Base-by-base conservation (phyloP, 2,888 invertebrate genomes). In the Tineola bisselliella region DNA sequence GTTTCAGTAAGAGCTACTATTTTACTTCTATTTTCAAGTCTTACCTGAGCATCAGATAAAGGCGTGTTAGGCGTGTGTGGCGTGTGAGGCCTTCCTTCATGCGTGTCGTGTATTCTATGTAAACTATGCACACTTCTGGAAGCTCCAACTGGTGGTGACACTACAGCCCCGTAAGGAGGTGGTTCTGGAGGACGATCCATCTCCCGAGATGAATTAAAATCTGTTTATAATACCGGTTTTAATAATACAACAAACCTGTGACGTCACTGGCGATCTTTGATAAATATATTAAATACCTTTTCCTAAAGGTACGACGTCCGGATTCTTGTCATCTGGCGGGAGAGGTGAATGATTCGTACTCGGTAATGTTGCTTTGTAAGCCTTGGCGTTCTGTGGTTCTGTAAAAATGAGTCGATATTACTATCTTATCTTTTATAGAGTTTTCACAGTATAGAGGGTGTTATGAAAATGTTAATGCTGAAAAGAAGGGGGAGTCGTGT, bases 261-360 rank as follows among this genome's bases (percentile, higher is more conserved):
- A n/a, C n/a, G n/a, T 10, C 10, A 12, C 43, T 10, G 12, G 33
- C n/a, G n/a, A n/a, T n/a, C n/a, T n/a, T n/a, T n/a, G n/a, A n/a
- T n/a, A n/a, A n/a, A n/a, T n/a, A n/a, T 12, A 43, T 43, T 17
- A 57, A 60, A 61, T 87, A 94, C 95, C 94, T 91, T 94, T 94
- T 75, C 93, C 94, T 67, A 93, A 91, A 30, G 95, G 95, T 63
- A 95, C 93, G 65, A 95, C 94, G 76, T 95, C 95, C 30, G 95
- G 95, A 87, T 95, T 95, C 77, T 92, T 93, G 80, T 96, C 96
- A 73, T 96, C 95, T 69, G 93, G 92, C 72, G 91, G 91, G 70
- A 93, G 91, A 17, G 91, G 88, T 10, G 87, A 84, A 67, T 84
- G 83, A 68, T 79, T 79, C 11, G 72, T 70, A 69, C 90, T 81